Evolutionary conservation across 1,140 invertebrate species (phyloP).

Genomic region (Euglossa dilemma): DNA sequence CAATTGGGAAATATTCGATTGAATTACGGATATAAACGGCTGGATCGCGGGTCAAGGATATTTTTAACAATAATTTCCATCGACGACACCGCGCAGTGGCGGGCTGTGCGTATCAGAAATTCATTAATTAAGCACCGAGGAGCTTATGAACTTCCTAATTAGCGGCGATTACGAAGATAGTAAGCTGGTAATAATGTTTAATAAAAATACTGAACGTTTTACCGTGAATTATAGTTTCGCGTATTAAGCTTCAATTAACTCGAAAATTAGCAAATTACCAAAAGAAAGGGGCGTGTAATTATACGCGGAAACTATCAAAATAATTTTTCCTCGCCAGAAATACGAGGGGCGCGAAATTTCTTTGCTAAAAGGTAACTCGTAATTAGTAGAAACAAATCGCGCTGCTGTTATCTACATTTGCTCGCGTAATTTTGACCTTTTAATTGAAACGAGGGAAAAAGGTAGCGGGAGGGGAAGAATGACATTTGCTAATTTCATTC

Average conservation of each 20-base stretch:
- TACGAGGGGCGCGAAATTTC: neutral
- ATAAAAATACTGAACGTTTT: constrained; percentile 18
- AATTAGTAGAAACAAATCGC: neutral
- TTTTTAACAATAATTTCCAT: neutral
- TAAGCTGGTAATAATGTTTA: constrained; percentile 18
- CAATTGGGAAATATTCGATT: neutral
- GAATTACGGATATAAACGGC: neutral
- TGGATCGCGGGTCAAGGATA: neutral
- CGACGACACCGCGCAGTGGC: neutral
- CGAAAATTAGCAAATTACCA: constrained; percentile 31
- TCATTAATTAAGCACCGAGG: constrained; percentile 19
- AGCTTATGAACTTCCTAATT: constrained; percentile 28
- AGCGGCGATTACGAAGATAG: constrained; percentile 21
- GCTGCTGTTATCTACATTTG: neutral
- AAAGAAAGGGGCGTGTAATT: neutral
- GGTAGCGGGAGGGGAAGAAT: too few relatives aligned
- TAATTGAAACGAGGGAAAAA: neutral
- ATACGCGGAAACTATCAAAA: neutral
- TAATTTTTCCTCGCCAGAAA: neutral
- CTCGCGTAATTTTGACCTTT: neutral
- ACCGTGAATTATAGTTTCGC: neutral
- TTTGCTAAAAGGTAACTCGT: neutral
- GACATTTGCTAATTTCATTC: neutral
- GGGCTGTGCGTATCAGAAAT: neutral
- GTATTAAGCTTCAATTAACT: constrained; percentile 31